Evolutionary conservation across 2,797 vertebrate species (phyloP).

Genomic region (Furcifer pardalis): DNA sequence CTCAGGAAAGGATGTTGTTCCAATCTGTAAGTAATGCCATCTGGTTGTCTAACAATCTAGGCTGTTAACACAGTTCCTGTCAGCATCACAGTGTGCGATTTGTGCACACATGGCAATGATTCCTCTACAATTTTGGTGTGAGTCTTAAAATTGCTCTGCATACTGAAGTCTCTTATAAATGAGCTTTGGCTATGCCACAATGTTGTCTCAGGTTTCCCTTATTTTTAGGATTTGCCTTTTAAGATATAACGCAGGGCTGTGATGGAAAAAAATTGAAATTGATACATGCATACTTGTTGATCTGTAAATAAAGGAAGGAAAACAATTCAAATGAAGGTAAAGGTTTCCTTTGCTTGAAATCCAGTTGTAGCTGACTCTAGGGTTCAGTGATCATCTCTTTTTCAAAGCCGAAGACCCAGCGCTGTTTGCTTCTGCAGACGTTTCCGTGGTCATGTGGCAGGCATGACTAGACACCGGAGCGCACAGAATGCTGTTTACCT

Average conservation of each 20-base stretch:
- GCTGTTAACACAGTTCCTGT: constrained; percentile 39
- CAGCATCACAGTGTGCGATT: constrained; percentile 39
- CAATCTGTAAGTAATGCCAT: constrained; percentile 45
- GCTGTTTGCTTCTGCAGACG: too few relatives aligned
- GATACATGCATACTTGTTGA: not conserved
- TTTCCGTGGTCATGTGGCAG: too few relatives aligned
- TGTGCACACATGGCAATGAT: constrained; percentile 53
- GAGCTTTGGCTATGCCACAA: constrained; percentile 36
- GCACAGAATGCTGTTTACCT: too few relatives aligned
- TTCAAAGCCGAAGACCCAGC: too few relatives aligned
- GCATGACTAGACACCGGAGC: too few relatives aligned
- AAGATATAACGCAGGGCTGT: not conserved
- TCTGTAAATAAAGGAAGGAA: constrained; percentile 2
- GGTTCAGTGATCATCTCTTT: too few relatives aligned
- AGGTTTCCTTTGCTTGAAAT: too few relatives aligned
- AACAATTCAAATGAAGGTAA: not conserved
- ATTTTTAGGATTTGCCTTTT: not conserved
- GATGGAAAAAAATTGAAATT: not conserved
- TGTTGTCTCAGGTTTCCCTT: not conserved
- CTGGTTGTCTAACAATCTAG: constrained; percentile 40
- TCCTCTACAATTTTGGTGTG: constrained; percentile 44
- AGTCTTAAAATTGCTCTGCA: constrained; percentile 42
- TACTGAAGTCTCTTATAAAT: constrained; percentile 38
- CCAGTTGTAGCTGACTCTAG: too few relatives aligned
- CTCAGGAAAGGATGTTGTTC: constrained; percentile 49